phyloP scores from a whole-genome alignment of 1,140 invertebrate genomes.

The Goniozus legneri region DNA sequence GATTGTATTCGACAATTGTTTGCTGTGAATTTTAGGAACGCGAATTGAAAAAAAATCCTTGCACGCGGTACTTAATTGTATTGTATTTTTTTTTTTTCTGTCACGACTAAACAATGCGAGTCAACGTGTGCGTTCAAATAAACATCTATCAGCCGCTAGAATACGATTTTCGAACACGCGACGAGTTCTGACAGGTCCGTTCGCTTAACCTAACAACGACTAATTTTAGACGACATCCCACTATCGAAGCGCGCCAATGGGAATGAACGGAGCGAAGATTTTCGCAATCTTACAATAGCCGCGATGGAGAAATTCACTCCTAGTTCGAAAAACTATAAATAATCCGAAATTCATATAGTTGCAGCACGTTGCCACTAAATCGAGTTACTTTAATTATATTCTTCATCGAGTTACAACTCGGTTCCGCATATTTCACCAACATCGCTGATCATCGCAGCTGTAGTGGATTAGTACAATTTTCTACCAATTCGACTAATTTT shows the following conservation, averaged over 20 bases:
- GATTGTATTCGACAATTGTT: too few relatives aligned
- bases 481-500: background rate
- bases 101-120: too few relatives aligned
- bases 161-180: conserved; percentile 8
- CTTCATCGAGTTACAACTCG: background rate
- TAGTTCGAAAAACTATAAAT: background rate
- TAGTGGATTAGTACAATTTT: background rate
- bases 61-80: background rate
- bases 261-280: background rate
- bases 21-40: too few relatives aligned
- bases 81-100: background rate
- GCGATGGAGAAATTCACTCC: background rate
- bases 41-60: background rate
- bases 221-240: conserved; percentile 23
- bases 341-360: background rate
- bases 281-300: background rate
- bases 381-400: background rate
- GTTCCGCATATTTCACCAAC: background rate
- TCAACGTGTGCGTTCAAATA: background rate
- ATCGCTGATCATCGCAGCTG: background rate
- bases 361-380: background rate
- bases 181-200: conserved; percentile 13
- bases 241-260: conserved; percentile 14
- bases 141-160: background rate
- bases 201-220: conserved; percentile 8